Conservation (phyloP, 92 coral and sea anemone genomes). For the Diadumene lineata region DNA sequence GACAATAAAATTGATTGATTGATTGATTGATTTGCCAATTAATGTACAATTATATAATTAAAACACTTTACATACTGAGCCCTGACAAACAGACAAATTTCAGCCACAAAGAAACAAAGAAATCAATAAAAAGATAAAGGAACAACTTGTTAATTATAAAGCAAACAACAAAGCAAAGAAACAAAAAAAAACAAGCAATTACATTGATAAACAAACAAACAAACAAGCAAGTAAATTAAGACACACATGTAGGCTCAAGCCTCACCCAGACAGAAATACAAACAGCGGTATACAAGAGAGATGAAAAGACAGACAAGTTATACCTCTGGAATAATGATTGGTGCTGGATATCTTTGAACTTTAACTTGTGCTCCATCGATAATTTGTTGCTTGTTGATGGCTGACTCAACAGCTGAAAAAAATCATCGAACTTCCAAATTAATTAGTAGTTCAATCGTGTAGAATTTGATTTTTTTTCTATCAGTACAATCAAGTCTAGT, state of each 20-base stretch:
- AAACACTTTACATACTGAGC: too few species aligned
- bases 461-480: too few species aligned
- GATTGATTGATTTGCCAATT: too few species aligned
- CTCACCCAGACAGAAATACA: too few species aligned
- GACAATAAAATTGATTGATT: too few species aligned
- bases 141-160: neutral
- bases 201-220: neutral
- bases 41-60: too few species aligned
- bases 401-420: slow-evolving; percentile 12
- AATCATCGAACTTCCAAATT: neutral
- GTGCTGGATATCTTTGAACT: slow-evolving; percentile 21
- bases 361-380: neutral
- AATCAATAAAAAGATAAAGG: neutral
- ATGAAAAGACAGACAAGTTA: neutral
- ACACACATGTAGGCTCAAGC: too few species aligned
- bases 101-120: neutral
- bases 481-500: too few species aligned
- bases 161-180: neutral
- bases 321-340: slow-evolving; percentile 16
- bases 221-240: neutral
- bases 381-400: neutral
- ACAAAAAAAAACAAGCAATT: neutral
- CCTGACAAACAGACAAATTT: too few species aligned
- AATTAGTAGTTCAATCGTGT: neutral
- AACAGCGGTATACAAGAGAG: too few species aligned